phyloP scores from a whole-genome alignment of 1,140 invertebrate genomes.

The Ostrea denselamellosa region DNA sequence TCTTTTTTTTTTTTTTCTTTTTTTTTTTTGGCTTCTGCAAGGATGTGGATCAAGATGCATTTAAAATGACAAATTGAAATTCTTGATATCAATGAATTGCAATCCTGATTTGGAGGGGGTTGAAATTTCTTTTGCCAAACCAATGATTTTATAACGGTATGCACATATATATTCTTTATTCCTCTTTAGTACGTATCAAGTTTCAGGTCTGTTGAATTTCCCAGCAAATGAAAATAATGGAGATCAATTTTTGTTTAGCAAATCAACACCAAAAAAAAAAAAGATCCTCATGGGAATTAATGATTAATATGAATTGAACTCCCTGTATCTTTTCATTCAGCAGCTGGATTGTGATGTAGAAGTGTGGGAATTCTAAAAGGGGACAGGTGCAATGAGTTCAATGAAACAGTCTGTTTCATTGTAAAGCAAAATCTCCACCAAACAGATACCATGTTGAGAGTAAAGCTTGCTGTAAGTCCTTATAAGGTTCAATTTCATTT shows the following conservation, averaged over 20 bases:
- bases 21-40: background rate
- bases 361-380: conserved; percentile 13
- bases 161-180: background rate
- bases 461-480: background rate
- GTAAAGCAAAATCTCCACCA: background rate
- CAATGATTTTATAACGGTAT: background rate
- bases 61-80: background rate
- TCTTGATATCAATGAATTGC: background rate
- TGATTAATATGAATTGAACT: conserved; percentile 22
- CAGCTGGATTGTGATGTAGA: background rate
- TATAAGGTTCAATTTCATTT: background rate
- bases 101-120: background rate
- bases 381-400: conserved; percentile 2
- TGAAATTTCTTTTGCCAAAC: too few species aligned
- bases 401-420: background rate
- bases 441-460: background rate
- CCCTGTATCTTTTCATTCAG: background rate
- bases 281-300: background rate
- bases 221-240: too few species aligned
- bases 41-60: background rate
- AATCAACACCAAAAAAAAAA: background rate
- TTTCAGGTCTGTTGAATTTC: background rate
- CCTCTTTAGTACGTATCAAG: background rate
- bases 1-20: too few species aligned
- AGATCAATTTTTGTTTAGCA: background rate